Evolutionary conservation across 2,888 invertebrate genomes (phyloP).

Genomic region (Cheilosia urbana): DNA sequence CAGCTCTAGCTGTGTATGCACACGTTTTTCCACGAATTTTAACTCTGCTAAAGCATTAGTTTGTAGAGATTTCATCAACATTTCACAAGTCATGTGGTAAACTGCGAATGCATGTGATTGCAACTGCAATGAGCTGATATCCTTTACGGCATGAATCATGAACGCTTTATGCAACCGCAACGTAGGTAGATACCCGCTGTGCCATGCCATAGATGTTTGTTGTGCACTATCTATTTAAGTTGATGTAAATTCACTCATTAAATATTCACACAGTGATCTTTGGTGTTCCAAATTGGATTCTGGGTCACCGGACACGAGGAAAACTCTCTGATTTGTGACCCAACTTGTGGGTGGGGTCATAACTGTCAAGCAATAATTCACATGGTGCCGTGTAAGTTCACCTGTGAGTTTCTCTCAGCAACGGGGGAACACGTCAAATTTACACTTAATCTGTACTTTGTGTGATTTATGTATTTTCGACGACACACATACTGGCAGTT

Average conservation of each 20-base stretch:
- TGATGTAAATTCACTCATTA: slow-evolving; percentile 59
- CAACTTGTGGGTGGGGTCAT: slow-evolving; percentile 1
- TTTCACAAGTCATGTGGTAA: slow-evolving; percentile 52
- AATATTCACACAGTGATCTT: slow-evolving; percentile 64
- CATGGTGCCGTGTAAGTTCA: slow-evolving; percentile 14
- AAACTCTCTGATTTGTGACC: background rate
- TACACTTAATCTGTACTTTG: slow-evolving; percentile 43
- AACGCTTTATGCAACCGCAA: slow-evolving; percentile 30
- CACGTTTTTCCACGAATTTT: background rate
- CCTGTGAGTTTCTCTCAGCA: slow-evolving; percentile 21
- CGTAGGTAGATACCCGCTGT: background rate
- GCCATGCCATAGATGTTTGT: slow-evolving; percentile 11
- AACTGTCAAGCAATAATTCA: slow-evolving; percentile 44
- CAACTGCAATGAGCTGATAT: slow-evolving; percentile 31
- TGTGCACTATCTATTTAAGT: slow-evolving; percentile 45
- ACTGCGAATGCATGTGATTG: slow-evolving; percentile 45
- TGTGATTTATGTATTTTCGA: slow-evolving; percentile 44
- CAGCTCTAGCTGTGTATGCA: too few relatives aligned
- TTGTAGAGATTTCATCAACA: slow-evolving; percentile 51
- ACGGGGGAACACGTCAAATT: slow-evolving; percentile 35
- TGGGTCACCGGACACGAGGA: slow-evolving; percentile 37
- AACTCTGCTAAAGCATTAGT: slow-evolving; percentile 1
- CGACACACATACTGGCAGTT: too few relatives aligned
- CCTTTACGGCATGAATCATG: slow-evolving; percentile 30
- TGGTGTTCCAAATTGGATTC: slow-evolving; percentile 59